Percentiles rank a stretch among this genome's conserved stretches.
Conservation (phyloP, 2,888 invertebrate species). For the Aquatica leii region DNA sequence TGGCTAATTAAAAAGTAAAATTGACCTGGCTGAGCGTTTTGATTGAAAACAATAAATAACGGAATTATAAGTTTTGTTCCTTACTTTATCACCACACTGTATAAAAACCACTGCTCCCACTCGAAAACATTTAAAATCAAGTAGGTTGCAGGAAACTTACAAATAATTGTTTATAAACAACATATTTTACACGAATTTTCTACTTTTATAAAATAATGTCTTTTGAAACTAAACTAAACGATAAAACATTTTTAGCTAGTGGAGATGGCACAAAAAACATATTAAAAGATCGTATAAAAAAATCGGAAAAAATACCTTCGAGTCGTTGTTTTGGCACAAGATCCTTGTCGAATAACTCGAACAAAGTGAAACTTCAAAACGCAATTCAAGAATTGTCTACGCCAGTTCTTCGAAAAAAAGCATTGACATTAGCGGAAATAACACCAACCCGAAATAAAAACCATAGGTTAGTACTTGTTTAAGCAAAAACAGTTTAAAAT, state of each 20-base stretch:
- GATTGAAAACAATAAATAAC: too few species aligned
- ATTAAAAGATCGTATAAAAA: neutral
- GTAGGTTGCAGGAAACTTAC: neutral
- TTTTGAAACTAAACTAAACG: neutral
- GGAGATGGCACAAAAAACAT: neutral
- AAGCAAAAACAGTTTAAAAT: neutral
- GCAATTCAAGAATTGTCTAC: neutral
- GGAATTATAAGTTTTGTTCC: too few species aligned
- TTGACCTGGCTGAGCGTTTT: too few species aligned
- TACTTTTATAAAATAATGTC: neutral
- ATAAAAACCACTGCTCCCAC: too few species aligned
- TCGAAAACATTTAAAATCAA: too few species aligned
- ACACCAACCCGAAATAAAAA: neutral
- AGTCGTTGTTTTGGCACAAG: constrained; percentile 4
- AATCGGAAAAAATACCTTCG: neutral
- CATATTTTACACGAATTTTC: neutral
- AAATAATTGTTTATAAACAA: constrained; percentile 2
- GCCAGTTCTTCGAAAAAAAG: neutral
- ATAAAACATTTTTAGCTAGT: neutral
- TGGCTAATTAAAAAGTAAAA: too few species aligned
- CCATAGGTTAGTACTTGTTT: neutral
- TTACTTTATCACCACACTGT: too few species aligned
- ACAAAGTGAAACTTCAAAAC: neutral
- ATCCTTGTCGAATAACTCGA: neutral
- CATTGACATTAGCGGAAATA: constrained; percentile 5